Conservation (phyloP, 2,797 vertebrate species). For the Tenualosa ilisha region DNA sequence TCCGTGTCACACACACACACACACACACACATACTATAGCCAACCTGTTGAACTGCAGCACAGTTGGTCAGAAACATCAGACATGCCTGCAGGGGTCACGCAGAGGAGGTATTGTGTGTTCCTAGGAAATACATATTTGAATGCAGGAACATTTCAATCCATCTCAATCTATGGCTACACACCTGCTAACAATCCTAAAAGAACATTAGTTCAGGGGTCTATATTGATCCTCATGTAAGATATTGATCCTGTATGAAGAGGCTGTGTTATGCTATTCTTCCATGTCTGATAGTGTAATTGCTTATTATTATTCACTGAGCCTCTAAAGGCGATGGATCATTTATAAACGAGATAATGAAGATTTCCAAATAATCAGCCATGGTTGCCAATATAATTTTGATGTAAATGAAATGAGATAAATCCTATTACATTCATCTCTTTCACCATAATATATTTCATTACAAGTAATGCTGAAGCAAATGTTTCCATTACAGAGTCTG, state of each 20-base stretch:
- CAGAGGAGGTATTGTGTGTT: neutral
- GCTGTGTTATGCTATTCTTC: neutral
- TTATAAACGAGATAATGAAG: neutral
- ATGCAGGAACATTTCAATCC: neutral
- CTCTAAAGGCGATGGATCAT: neutral
- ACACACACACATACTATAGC: neutral
- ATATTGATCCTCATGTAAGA: neutral
- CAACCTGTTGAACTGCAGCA: neutral
- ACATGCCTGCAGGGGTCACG: neutral
- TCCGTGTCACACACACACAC: neutral
- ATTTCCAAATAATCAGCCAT: neutral
- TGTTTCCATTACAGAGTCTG: neutral
- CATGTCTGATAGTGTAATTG: neutral
- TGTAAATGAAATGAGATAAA: neutral
- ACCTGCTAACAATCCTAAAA: neutral
- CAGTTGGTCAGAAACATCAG: neutral
- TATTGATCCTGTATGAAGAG: neutral
- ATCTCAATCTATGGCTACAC: neutral
- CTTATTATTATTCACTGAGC: neutral
- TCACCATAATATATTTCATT: neutral
- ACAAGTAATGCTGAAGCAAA: neutral
- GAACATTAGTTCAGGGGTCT: neutral
- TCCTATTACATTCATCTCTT: neutral
- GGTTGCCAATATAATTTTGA: neutral
- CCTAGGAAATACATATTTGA: neutral